phyloP scores from a whole-genome alignment of 1,140 invertebrate species.

The Drosophila ogumai region DNA sequence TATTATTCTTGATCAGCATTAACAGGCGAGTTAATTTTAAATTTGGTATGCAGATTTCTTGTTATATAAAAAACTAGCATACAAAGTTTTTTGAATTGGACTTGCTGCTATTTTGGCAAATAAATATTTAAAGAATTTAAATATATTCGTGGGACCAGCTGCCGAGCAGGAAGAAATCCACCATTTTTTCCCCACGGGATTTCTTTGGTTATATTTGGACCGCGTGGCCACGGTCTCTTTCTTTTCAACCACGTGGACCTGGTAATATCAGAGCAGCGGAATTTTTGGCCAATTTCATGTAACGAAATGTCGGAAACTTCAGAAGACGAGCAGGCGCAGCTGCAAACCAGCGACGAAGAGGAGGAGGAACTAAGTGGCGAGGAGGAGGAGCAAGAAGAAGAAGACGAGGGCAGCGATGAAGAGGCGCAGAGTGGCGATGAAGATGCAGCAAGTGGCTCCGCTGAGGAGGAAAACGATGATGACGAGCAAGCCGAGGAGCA shows the following conservation, averaged over 20 bases:
- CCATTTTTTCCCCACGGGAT: too few relatives aligned
- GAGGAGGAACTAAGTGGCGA: conserved; percentile 45
- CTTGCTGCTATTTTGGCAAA: too few relatives aligned
- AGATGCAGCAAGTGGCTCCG: conserved; percentile 9
- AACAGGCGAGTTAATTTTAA: too few relatives aligned
- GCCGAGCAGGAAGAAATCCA: too few relatives aligned
- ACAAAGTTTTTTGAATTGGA: too few relatives aligned
- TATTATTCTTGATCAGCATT: too few relatives aligned
- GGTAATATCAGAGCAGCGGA: conserved; percentile 41
- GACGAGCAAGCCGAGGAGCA: conserved; percentile 18
- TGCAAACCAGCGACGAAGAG: conserved; percentile 67
- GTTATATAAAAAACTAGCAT: too few relatives aligned
- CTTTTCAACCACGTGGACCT: conserved; percentile 53
- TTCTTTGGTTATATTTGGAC: too few relatives aligned
- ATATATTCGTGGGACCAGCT: too few relatives aligned
- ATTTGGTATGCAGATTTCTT: too few relatives aligned
- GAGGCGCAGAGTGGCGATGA: conserved; percentile 18
- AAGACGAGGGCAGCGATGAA: conserved; percentile 8
- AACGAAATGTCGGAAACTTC: conserved; percentile 81
- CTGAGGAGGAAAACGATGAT: conserved; percentile 7
- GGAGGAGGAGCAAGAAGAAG: conserved; percentile 42
- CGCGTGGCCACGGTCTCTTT: conserved; percentile 22
- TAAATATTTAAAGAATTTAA: too few relatives aligned
- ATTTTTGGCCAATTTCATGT: conserved; percentile 19
- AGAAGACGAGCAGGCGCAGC: conserved; percentile 69